Conservation (phyloP, 2,888 invertebrate genomes). For the Ormyrus nitidulus region DNA sequence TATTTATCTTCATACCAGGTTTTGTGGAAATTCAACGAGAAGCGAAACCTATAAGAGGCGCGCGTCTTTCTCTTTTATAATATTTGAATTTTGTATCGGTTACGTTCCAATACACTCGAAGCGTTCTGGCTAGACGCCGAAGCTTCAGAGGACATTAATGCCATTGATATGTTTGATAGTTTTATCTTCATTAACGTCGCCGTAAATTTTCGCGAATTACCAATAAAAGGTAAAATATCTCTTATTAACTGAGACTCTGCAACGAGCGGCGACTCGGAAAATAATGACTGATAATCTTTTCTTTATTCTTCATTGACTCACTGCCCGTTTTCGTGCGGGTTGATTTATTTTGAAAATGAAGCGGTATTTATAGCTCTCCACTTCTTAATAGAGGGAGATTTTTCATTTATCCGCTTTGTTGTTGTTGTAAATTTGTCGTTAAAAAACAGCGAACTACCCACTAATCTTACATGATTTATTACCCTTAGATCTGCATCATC, state of each 20-base stretch:
- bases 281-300: constrained; percentile 20
- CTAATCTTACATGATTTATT: no score
- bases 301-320: constrained; percentile 10
- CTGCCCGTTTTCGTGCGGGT: background rate
- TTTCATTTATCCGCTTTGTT: no score
- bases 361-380: no score
- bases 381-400: no score
- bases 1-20: no score
- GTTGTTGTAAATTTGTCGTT: no score
- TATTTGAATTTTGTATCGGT: constrained; percentile 11
- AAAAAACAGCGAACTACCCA: no score
- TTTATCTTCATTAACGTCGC: constrained; percentile 64
- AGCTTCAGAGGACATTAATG: constrained; percentile 33
- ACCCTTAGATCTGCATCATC: no score
- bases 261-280: background rate
- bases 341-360: no score
- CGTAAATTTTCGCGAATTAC: constrained; percentile 58
- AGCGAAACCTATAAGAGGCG: background rate
- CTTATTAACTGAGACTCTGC: constrained; percentile 4
- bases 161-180: constrained; percentile 59
- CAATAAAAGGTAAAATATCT: constrained; percentile 40
- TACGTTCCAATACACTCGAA: constrained; percentile 4
- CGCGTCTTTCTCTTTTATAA: background rate
- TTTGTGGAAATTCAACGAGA: no score
- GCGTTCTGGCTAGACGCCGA: constrained; percentile 50